phyloP scores from a whole-genome alignment of 2,888 invertebrate genomes.

The Polylopha cassiicola region DNA sequence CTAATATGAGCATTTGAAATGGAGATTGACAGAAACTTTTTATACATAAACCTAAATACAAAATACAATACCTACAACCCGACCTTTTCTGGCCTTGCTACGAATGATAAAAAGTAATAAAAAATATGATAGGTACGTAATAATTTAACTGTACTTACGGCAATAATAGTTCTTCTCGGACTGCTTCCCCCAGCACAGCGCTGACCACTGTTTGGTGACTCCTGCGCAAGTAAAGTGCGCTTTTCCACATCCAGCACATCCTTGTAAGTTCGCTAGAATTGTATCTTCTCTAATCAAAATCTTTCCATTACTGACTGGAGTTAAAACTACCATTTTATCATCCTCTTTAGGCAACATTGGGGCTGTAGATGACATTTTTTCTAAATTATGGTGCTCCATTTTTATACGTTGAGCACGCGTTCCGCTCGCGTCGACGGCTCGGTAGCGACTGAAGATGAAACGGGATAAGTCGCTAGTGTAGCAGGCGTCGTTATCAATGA shows the following conservation, averaged over 20 bases:
- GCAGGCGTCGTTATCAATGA: too few relatives aligned
- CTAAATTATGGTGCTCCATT: constrained; percentile 30
- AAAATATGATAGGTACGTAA: too few relatives aligned
- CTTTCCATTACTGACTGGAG: constrained; percentile 38
- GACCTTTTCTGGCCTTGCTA: too few relatives aligned
- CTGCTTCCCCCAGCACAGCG: constrained; percentile 62
- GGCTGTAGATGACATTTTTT: constrained; percentile 32
- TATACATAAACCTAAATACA: too few relatives aligned
- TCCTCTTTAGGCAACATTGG: constrained; percentile 33
- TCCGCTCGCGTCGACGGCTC: too few relatives aligned
- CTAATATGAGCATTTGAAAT: too few relatives aligned
- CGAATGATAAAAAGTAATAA: too few relatives aligned
- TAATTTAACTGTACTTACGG: too few relatives aligned
- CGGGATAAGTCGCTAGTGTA: too few relatives aligned
- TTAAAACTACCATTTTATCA: constrained; percentile 42
- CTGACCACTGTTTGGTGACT: constrained; percentile 60
- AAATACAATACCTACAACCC: too few relatives aligned
- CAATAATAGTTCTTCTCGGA: constrained; percentile 61
- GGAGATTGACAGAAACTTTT: too few relatives aligned
- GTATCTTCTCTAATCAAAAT: constrained; percentile 64
- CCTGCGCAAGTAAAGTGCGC: constrained; percentile 58
- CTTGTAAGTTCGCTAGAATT: constrained; percentile 50
- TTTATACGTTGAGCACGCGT: constrained; percentile 8
- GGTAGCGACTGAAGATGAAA: too few relatives aligned
- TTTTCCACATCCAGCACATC: constrained; percentile 58